These are phyloP conservation scores for Silurus asotus DNA, from an alignment of 2,113 vertebrate species.

Conservation along the genomic window DNA sequence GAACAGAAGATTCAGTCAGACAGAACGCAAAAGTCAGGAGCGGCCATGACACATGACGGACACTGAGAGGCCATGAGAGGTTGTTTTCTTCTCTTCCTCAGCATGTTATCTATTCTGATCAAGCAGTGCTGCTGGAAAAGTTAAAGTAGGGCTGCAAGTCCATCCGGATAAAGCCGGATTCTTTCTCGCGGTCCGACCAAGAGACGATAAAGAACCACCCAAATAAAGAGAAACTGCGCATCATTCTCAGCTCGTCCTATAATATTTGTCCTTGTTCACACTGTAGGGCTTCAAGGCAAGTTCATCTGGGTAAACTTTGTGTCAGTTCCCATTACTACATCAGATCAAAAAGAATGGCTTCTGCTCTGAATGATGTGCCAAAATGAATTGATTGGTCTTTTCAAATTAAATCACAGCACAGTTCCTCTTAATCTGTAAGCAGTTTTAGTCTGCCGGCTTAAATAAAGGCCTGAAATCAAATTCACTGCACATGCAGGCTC, in stretches of 20 bases:
- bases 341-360: conserved; percentile 7
- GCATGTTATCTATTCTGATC: conserved; percentile 55
- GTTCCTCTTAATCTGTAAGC: conserved; percentile 18
- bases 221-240: conserved; percentile 47
- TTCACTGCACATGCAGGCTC: conserved; percentile 60
- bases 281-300: background rate
- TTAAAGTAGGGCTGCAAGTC: conserved; percentile 21
- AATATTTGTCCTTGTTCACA: background rate
- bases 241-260: background rate
- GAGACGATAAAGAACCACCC: conserved; percentile 49
- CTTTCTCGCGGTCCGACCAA: conserved; percentile 50
- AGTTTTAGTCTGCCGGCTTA: background rate
- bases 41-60: conserved; percentile 75
- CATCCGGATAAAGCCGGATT: conserved; percentile 52
- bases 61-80: conserved; percentile 63
- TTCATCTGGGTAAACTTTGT: conserved; percentile 23
- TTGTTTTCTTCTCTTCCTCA: conserved; percentile 47
- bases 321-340: background rate
- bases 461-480: conserved; percentile 60
- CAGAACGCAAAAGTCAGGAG: conserved; percentile 72
- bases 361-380: background rate
- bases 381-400: conserved; percentile 15
- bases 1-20: conserved; percentile 74
- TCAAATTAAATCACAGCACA: conserved; percentile 9
- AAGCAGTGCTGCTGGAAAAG: conserved; percentile 30